Base-by-base conservation (phyloP, 2,113 vertebrate genomes). In the Puffinus mauretanicus region DNA sequence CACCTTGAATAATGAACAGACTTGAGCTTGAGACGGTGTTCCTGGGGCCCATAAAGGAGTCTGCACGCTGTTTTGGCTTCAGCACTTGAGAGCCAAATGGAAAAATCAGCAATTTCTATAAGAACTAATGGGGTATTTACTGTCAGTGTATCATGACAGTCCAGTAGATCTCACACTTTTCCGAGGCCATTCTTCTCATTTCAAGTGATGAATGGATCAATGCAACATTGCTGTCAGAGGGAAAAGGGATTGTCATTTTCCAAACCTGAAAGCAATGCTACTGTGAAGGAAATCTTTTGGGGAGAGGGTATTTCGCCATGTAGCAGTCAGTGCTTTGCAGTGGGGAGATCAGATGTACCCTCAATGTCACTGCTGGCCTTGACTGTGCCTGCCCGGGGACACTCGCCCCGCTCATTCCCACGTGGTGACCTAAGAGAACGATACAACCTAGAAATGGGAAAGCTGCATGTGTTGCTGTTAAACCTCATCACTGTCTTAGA, bases 91-190 rank as follows among this genome's bases (percentile, higher is more conserved):
- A 89, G 5, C 3, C 46, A 89, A 82, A 75, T 27, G 25, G 42
- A 90, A 82, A 78, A 88, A 88, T 13, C 30, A 86, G 16, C n/a
- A 84, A 87, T 52, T 82, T 60, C 62, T 62, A 40, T 79, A 20
- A 52, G 38, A n/a, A 82, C 5, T 22, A 71, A 75, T 36, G 15
- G 51, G 73, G 8, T 26, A 85, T 85, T 81, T 77, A 46, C 21
- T 64, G 36, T 40, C 46, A 62, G 36, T 34, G 21, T 76, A 40
- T 47, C 30, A 29, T 44, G 94, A 80, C 25, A 73, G 54, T n/a
- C 19, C 36, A 32, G 16, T 6, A 44, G 30, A 58, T 66, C 32
- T 77, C 44, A 29, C n/a, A 34, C 42, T 88, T 66, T 25, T 72
- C 36, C 11, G 9, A 70, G 30, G 17, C 24, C 29, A 13, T 54